Conservation (phyloP, 2,113 vertebrate genomes). For the Myrmecobius fasciatus region DNA sequence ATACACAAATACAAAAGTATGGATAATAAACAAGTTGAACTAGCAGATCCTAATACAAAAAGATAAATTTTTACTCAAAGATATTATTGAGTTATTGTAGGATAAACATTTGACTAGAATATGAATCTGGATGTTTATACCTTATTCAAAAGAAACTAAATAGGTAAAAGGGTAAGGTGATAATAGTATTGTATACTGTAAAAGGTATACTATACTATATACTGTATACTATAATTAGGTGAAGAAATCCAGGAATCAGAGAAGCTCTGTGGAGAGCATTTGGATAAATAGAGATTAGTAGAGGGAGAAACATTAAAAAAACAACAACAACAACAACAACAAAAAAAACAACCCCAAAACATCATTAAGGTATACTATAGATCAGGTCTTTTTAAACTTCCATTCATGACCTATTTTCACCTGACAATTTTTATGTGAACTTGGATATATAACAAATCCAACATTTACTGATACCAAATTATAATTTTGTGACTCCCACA, state of each 20-base stretch:
- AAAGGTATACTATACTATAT: too few relatives aligned
- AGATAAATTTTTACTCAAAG: not conserved
- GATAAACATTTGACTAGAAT: not conserved
- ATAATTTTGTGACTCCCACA: too few relatives aligned
- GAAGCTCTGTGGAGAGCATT: not conserved
- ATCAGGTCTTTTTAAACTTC: too few relatives aligned
- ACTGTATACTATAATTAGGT: not conserved
- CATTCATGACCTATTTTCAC: too few relatives aligned
- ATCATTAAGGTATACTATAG: not conserved
- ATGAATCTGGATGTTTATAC: not conserved
- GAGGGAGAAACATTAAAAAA: not conserved
- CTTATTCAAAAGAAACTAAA: not conserved
- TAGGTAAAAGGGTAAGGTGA: not conserved
- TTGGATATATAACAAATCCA: too few relatives aligned
- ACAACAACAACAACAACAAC: too few relatives aligned
- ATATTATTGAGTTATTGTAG: not conserved
- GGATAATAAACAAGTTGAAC: not conserved
- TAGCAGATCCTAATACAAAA: not conserved
- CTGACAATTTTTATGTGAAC: too few relatives aligned
- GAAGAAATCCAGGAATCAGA: not conserved
- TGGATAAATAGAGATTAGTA: not conserved
- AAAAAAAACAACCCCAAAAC: too few relatives aligned
- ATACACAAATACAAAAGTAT: not conserved
- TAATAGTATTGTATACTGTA: not conserved
- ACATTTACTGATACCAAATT: too few relatives aligned